These are phyloP conservation scores for Yoshiicerus persimilis DNA, from an alignment of 1,140 invertebrate genomes.

Conservation along the genomic window DNA sequence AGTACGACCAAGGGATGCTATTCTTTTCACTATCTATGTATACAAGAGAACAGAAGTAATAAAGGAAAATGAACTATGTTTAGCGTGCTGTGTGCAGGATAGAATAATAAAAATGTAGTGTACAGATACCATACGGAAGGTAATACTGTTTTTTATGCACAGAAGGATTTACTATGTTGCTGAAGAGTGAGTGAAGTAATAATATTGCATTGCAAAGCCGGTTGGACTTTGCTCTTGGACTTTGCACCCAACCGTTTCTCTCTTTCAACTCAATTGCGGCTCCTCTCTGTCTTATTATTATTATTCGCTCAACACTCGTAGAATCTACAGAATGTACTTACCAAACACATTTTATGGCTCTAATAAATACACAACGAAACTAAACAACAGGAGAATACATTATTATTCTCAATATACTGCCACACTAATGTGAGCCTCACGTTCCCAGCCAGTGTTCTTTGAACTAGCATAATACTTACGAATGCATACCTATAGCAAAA, in stretches of 20 bases:
- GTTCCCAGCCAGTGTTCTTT: not conserved
- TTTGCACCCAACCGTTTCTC: conserved; percentile 4
- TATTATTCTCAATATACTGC: not conserved
- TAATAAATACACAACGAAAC: not conserved
- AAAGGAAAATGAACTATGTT: too few relatives aligned
- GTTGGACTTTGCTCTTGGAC: conserved; percentile 18
- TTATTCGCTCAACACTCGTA: not conserved
- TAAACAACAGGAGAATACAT: not conserved
- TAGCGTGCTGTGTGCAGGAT: too few relatives aligned
- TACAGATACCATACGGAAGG: not conserved
- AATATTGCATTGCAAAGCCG: not conserved
- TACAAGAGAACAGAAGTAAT: too few relatives aligned
- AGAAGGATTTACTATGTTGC: not conserved
- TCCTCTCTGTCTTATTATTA: not conserved
- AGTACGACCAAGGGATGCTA: too few relatives aligned
- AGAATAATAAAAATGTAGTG: too few relatives aligned
- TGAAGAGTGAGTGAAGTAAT: not conserved
- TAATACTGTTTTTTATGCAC: not conserved
- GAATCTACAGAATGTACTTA: not conserved
- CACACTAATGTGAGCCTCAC: not conserved
- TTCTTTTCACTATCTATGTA: too few relatives aligned
- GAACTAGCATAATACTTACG: too few relatives aligned
- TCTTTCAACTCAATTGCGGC: conserved; percentile 16
- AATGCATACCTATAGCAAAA: not conserved
- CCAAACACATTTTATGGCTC: not conserved